These are phyloP conservation scores for Drosophila athabasca DNA, from an alignment of 1,140 invertebrate species.

Conservation along the genomic window DNA sequence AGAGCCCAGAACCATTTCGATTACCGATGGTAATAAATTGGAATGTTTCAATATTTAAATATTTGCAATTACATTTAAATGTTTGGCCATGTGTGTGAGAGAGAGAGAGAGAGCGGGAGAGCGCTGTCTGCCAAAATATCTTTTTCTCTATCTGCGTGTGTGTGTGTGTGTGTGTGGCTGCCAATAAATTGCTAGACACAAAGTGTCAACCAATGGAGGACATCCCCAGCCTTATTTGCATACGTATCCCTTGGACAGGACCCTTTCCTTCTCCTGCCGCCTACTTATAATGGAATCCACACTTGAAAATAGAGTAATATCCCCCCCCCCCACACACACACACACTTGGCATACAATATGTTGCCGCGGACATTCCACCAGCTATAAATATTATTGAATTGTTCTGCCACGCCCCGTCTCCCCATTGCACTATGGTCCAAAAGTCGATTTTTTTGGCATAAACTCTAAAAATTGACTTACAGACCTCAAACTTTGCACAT, in stretches of 20 bases:
- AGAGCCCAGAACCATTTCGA: too few relatives aligned
- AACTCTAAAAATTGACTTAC: too few relatives aligned
- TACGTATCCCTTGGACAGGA: constrained; percentile 21
- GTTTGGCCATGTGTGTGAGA: constrained; percentile 42
- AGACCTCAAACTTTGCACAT: too few relatives aligned
- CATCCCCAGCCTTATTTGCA: constrained; percentile 38
- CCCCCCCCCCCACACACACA: constrained; percentile 8
- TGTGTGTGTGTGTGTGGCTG: constrained; percentile 25
- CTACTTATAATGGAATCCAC: constrained; percentile 61
- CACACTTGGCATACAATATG: constrained; percentile 64
- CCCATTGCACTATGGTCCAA: too few relatives aligned
- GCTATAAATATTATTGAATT: constrained; percentile 79
- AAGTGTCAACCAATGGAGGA: constrained; percentile 44
- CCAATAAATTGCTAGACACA: constrained; percentile 71
- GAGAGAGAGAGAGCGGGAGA: not conserved
- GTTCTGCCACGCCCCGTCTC: constrained; percentile 24
- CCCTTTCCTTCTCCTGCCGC: not conserved
- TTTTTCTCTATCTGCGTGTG: not conserved
- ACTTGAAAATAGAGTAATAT: constrained; percentile 79
- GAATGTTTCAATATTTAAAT: constrained; percentile 63
- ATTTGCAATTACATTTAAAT: constrained; percentile 80
- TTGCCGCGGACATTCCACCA: constrained; percentile 73
- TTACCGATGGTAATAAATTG: constrained; percentile 42
- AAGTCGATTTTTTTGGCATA: too few relatives aligned
- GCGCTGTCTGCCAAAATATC: constrained; percentile 42